These are phyloP conservation scores for Eolophus roseicapilla DNA, from an alignment of 2,113 vertebrate genomes.

Conservation along the genomic window DNA sequence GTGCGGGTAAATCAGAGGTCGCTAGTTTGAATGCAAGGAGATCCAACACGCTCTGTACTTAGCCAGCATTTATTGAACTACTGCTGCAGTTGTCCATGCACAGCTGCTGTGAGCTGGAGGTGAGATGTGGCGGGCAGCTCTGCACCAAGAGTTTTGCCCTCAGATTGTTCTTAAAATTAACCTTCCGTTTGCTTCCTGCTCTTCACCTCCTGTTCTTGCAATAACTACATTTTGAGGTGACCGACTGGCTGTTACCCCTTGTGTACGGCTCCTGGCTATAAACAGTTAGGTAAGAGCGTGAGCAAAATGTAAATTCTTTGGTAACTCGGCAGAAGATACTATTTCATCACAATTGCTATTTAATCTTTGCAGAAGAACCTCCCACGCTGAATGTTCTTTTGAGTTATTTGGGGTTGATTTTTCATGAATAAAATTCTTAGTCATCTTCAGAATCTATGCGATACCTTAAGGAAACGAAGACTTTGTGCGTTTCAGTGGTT, in stretches of 20 bases:
- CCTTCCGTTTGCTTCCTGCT: neutral
- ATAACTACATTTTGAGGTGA: neutral
- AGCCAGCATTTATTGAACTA: neutral
- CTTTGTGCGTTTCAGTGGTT: neutral
- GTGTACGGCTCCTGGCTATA: neutral
- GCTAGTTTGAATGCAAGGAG: neutral
- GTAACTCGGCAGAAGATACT: slow-evolving; percentile 48
- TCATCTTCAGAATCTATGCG: slow-evolving; percentile 48
- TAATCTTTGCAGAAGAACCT: slow-evolving; percentile 61
- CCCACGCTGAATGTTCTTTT: slow-evolving; percentile 53
- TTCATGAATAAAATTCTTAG: slow-evolving; percentile 70
- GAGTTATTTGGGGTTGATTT: slow-evolving; percentile 62
- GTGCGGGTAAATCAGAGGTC: neutral
- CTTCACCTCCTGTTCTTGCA: neutral
- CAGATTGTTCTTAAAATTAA: neutral
- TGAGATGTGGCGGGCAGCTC: neutral
- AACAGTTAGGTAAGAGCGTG: slow-evolving; percentile 23
- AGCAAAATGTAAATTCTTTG: slow-evolving; percentile 53
- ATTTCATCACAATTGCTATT: slow-evolving; percentile 60
- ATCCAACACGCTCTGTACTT: neutral
- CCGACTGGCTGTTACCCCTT: neutral
- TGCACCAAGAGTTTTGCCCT: neutral
- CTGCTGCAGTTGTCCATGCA: neutral
- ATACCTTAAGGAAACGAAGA: slow-evolving; percentile 20
- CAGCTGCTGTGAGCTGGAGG: neutral